Conservation (phyloP, 2,888 invertebrate genomes). For the Alcis repandata region DNA sequence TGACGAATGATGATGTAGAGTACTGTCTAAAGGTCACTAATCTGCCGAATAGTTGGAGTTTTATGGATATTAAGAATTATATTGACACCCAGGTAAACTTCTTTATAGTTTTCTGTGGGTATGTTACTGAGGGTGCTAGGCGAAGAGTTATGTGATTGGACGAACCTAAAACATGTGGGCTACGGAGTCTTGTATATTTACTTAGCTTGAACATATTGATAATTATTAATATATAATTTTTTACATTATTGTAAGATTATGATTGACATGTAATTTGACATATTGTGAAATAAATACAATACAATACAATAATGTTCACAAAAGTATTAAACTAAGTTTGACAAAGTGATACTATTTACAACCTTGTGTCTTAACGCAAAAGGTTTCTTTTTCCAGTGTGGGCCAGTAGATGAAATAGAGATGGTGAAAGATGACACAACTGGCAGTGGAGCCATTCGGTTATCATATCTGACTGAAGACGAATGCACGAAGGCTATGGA, state of each 20-base stretch:
- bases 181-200: too few species aligned
- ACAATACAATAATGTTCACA: too few species aligned
- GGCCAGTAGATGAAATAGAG: slow-evolving; percentile 54
- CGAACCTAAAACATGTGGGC: too few species aligned
- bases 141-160: too few species aligned
- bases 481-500: slow-evolving; percentile 48
- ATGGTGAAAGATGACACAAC: slow-evolving; percentile 47
- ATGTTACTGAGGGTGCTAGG: too few species aligned
- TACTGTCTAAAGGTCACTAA: slow-evolving; percentile 50
- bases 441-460: slow-evolving; percentile 37
- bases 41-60: slow-evolving; percentile 51
- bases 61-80: slow-evolving; percentile 54
- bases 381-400: slow-evolving; percentile 49
- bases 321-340: too few species aligned
- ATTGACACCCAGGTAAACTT: slow-evolving; percentile 53
- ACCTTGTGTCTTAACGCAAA: neutral
- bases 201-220: too few species aligned
- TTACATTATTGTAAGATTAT: too few species aligned
- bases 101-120: neutral
- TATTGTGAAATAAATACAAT: too few species aligned
- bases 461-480: slow-evolving; percentile 48
- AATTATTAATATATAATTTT: too few species aligned
- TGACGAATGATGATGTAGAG: slow-evolving; percentile 36
- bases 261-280: too few species aligned
- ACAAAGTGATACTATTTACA: neutral